Evolutionary conservation across 2,797 vertebrate species (phyloP), one percentile per base, ranked within the genome.

Genomic region (Protonibea diacanthus): DNA sequence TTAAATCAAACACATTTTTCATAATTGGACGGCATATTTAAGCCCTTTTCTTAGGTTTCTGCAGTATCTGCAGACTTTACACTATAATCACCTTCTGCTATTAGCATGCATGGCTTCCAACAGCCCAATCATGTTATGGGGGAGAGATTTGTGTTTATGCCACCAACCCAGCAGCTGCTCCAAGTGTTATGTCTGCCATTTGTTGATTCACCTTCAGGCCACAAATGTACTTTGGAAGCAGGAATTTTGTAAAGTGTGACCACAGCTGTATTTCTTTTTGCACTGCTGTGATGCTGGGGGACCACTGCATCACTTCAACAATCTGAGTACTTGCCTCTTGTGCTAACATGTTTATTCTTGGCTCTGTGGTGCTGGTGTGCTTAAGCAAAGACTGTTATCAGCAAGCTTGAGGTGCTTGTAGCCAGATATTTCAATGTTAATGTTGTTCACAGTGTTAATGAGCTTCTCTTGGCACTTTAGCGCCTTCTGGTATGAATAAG

Each of bases 361-460:
- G 66, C 75, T 83, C 45, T 8, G 47, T 8, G 45, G 17, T n/a
- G 17, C 57, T 12, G 56, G 9, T 74, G 75, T 52, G 53, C 6
- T 44, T 29, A 53, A 51, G 17, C 45, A 57, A 15, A 10, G 20
- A 52, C 53, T 14, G 47, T 77, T 74, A 52, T 71, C 61, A 49
- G 65, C n/a, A 23, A 45, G 58, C 12, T 27, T 7, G 71, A 64
- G 67, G 52, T 59, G 58, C 71, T 56, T 64, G 74, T 55, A 49
- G 75, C 0, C 59, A 65, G 7, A 66, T 48, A 68, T 71, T 62
- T 64, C 7, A 49, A 27, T 51, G 64, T 8, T 71, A 44, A 64
- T 68, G 42, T 71, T 67, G 17, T 48, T 55, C 40, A 38, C 55
- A n/a, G 68, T 58, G 75, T 81, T 75, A 74, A 82, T 57, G 63